phyloP scores from a whole-genome alignment of 2,888 invertebrate species.

The Drosophila cracens region DNA sequence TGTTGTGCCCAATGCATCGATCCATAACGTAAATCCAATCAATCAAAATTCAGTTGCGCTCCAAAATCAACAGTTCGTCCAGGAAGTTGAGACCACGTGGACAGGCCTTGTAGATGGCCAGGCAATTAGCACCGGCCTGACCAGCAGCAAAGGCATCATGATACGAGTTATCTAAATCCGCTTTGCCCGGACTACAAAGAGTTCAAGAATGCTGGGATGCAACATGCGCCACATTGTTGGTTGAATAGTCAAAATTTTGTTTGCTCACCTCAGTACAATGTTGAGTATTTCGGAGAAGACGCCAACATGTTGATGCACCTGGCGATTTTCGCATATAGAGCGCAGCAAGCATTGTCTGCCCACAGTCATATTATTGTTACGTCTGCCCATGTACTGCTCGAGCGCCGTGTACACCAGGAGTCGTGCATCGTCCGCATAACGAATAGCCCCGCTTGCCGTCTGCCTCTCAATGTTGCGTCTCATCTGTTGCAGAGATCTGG shows the following conservation, averaged over 20 bases:
- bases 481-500: constrained; percentile 70
- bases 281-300: constrained; percentile 77
- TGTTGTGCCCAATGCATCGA: constrained; percentile 44
- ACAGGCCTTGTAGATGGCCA: constrained; percentile 87
- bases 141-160: constrained; percentile 88
- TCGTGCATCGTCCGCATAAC: constrained; percentile 78
- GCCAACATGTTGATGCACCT: constrained; percentile 76
- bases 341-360: constrained; percentile 79
- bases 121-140: constrained; percentile 88
- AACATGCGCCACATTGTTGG: not conserved
- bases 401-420: constrained; percentile 77
- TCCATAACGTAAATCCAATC: constrained; percentile 38
- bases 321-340: constrained; percentile 83
- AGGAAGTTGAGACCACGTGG: constrained; percentile 87
- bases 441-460: constrained; percentile 47
- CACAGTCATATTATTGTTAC: constrained; percentile 37
- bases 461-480: constrained; percentile 58
- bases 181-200: constrained; percentile 75
- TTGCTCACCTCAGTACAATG: constrained; percentile 78
- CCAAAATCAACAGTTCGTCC: constrained; percentile 84
- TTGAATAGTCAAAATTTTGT: constrained; percentile 22
- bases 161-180: constrained; percentile 86
- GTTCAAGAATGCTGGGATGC: constrained; percentile 1
- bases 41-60: constrained; percentile 84
- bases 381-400: constrained; percentile 76